Evolutionary conservation across 2,113 vertebrate species (phyloP), one percentile per base, ranked within the genome.

Genomic region (Cynocephalus volans): DNA sequence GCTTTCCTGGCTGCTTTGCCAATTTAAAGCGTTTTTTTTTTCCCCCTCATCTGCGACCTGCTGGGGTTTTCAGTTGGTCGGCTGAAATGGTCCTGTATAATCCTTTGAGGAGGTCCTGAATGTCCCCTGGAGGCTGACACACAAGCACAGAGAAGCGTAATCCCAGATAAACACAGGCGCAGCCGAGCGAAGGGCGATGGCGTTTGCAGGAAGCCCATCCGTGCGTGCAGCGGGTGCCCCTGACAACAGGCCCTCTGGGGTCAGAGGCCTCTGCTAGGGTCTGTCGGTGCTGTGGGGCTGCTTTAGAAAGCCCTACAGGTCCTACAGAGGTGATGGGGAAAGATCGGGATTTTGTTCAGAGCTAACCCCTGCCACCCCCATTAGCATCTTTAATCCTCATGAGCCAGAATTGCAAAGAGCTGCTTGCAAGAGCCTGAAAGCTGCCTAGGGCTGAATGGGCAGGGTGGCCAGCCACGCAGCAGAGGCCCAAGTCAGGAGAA

Each of bases 401-500:
- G 70, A 23, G 45, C 84, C 4, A 45, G 48, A 36, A 8, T 65
- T 70, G 50, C 45, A 36, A 18, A 70, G 23, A 26, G 41, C 5
- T 13, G 48, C 76, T n/a, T 60, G 80, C 6, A 31, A 33, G 19
- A 67, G 73, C 73, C 36, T 0, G 10, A 80, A 26, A 18, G 31
- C 3, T 1, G 48, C 72, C 0, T 0, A 67, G 60, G 56, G 52
- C 9, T 15, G 24, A 2, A 15, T 0, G 0, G 28, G 54, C 83
- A 31, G 26, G 7, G 36, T 1, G 36, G 28, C 26, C 60, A 80
- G 86, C 28, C 23, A 45, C 13, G 3, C 7, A 3, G 21, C 3
- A 18, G 52, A 15, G 10, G 10, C 11, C 58, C 7, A 0, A 2
- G 4, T 4, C 1, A 17, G n/a, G n/a, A 36, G 0, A 6, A 23